These are phyloP conservation scores for Mactromeris polynyma DNA, from an alignment of 2,888 invertebrate species.

Conservation along the genomic window DNA sequence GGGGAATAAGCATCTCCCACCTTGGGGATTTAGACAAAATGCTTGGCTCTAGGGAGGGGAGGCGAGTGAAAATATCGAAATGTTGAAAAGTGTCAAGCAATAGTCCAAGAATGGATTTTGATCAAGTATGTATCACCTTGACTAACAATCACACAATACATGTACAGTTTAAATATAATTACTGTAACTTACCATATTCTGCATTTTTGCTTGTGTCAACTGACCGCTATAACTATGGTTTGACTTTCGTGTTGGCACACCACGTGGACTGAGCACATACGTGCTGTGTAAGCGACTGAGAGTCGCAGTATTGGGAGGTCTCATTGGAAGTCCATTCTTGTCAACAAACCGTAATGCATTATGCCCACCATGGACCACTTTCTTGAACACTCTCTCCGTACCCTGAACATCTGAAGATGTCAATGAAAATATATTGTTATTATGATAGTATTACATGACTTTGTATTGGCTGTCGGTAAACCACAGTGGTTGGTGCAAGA, in stretches of 20 bases:
- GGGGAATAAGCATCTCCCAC: too few relatives aligned
- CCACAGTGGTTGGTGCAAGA: too few relatives aligned
- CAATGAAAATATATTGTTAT: background rate
- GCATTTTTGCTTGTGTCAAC: constrained; percentile 64
- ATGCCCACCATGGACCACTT: constrained; percentile 74
- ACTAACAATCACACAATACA: too few relatives aligned
- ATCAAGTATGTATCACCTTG: too few relatives aligned
- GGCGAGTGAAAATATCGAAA: too few relatives aligned
- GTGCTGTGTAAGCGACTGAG: constrained; percentile 67
- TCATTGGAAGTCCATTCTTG: constrained; percentile 74
- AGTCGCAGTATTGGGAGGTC: constrained; percentile 57
- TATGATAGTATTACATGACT: too few relatives aligned
- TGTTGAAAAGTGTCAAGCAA: too few relatives aligned
- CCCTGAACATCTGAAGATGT: constrained; percentile 71
- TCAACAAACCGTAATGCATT: constrained; percentile 72
- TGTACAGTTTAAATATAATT: too few relatives aligned
- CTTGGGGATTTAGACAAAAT: too few relatives aligned
- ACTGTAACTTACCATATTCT: constrained; percentile 51
- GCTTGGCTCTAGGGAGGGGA: too few relatives aligned
- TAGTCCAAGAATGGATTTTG: too few relatives aligned
- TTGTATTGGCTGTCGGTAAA: too few relatives aligned
- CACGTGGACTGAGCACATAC: constrained; percentile 73
- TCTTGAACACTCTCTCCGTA: constrained; percentile 73
- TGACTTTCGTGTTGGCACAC: constrained; percentile 73
- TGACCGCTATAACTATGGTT: constrained; percentile 74